phyloP scores from a whole-genome alignment of 2,113 vertebrate genomes.

The Prochilodus magdalenae region DNA sequence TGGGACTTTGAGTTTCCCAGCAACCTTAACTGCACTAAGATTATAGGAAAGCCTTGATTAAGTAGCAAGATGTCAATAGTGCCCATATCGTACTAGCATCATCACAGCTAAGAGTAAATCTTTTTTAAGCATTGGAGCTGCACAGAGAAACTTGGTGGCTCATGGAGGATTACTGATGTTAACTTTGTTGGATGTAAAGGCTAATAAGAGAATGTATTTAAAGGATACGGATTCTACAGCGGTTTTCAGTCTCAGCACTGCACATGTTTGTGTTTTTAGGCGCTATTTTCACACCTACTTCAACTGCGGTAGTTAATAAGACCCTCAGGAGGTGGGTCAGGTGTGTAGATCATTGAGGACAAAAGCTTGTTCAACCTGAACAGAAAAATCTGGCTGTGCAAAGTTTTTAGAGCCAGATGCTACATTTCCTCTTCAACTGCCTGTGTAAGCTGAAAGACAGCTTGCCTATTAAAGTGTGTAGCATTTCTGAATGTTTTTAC shows the following conservation, averaged over 20 bases:
- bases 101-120: background rate
- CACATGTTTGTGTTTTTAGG: background rate
- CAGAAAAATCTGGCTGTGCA: no score
- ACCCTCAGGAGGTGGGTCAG: background rate
- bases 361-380: background rate
- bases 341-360: background rate
- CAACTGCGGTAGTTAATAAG: background rate
- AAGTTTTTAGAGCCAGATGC: no score
- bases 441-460: no score
- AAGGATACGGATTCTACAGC: background rate
- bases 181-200: conserved; percentile 3
- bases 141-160: background rate
- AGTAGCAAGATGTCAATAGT: conserved; percentile 12
- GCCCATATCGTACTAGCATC: background rate
- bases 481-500: no score
- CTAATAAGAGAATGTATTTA: conserved; percentile 1
- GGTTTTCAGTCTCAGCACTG: conserved; percentile 8
- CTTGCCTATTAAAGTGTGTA: no score
- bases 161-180: conserved; percentile 15
- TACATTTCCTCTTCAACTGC: no score
- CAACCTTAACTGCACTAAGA: conserved; percentile 37
- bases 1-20: conserved; percentile 18
- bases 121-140: background rate
- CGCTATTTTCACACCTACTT: background rate
- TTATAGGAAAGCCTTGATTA: conserved; percentile 11